Evolutionary conservation across 2,797 vertebrate species (phyloP), one percentile per base, ranked within the genome.

Genomic region (Fistularia tabacaria): DNA sequence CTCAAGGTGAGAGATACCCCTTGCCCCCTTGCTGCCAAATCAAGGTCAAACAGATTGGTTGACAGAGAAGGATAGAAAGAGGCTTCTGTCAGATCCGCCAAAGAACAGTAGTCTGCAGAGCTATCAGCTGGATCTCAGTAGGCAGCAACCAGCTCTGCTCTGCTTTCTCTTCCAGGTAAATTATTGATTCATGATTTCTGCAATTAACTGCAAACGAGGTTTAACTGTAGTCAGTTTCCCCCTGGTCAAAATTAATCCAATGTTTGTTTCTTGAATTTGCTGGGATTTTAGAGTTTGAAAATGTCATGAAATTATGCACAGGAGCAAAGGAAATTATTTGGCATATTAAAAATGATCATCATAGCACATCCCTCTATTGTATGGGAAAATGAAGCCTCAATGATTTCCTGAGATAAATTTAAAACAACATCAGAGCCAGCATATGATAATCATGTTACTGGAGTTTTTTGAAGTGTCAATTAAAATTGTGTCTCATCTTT

Each of bases 381-480:
- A 25, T 25, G 25, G 25, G 25, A 25, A 25, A 25, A 25, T 25
- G 25, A 25, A 5, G 25, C 25, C 25, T 25, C 2, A 25, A 25
- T 2, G 25, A 25, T 3, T 25, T 25, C 25, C 25, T 5, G 25
- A 25, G 10, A 12, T 50, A 8, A 46, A 14, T 25, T 9, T n/a
- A 42, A 13, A 43, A 36, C 6, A 1, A 40, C 14, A 40, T 37
- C 9, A 43, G 68, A 63, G 62, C 39, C 40, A 51, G 65, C 62
- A n/a, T 52, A 62, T 80, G 76, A 84, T 66, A 67, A 81, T 88
- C 71, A 69, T 74, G 66, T 77, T 55, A 59, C 68, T 63, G 38
- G 71, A 70, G 66, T 68, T 80, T 71, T 86, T 86, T 87, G 83
- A 88, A 44, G 60, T 79, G 74, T 83, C 85, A 87, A 89, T 85